phyloP scores from a whole-genome alignment of 2,888 invertebrate species.

The Heliconius hortense region DNA sequence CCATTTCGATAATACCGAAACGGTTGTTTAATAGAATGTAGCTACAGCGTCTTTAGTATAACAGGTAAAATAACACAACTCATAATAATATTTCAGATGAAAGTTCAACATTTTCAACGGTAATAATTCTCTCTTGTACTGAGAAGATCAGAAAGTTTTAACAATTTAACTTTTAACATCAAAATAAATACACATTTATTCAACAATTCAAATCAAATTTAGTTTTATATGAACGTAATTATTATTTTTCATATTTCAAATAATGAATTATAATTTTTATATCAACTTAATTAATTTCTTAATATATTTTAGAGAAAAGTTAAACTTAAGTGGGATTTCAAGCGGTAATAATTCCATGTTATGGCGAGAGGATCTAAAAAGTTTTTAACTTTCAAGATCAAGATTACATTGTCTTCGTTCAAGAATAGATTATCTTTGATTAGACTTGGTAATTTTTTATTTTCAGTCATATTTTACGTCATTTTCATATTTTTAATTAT shows the following conservation, averaged over 20 bases:
- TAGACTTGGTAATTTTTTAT: background rate
- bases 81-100: background rate
- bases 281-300: no score
- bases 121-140: background rate
- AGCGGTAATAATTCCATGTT: background rate
- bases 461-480: background rate
- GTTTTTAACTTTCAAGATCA: background rate
- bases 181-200: background rate
- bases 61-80: background rate
- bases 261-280: no score
- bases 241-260: no score
- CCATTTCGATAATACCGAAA: background rate
- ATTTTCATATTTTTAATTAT: background rate
- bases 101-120: background rate
- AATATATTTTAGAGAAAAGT: background rate
- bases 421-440: no score
- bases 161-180: background rate
- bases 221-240: no score
- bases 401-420: background rate
- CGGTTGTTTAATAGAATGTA: background rate
- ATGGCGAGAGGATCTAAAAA: background rate
- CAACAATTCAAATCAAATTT: no score
- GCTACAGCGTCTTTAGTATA: background rate
- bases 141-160: background rate
- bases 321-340: background rate